These are phyloP conservation scores for Chaitophorus viminalis DNA, from an alignment of 2,888 invertebrate genomes.

Conservation along the genomic window DNA sequence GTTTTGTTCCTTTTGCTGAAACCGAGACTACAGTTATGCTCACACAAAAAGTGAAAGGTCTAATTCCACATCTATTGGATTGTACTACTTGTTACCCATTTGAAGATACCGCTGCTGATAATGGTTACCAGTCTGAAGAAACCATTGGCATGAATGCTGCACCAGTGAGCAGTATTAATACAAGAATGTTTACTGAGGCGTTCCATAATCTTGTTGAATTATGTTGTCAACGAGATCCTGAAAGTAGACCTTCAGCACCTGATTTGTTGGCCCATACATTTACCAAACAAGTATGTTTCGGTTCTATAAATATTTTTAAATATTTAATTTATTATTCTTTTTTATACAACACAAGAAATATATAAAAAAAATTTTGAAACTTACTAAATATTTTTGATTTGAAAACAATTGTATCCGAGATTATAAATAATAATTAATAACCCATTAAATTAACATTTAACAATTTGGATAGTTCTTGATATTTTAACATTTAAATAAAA, in stretches of 20 bases:
- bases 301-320: background rate
- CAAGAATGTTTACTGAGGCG: slow-evolving; percentile 76
- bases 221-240: slow-evolving; percentile 77
- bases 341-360: background rate
- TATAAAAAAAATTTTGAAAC: background rate
- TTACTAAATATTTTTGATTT: background rate
- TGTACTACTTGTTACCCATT: slow-evolving; percentile 64
- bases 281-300: slow-evolving; percentile 76
- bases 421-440: too few species aligned
- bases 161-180: slow-evolving; percentile 64
- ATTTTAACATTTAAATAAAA: too few species aligned
- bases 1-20: slow-evolving; percentile 86
- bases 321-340: background rate
- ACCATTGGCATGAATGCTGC: slow-evolving; percentile 47
- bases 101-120: slow-evolving; percentile 61
- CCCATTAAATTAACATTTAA: too few species aligned
- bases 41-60: slow-evolving; percentile 87
- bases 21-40: slow-evolving; percentile 90
- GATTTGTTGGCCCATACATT: slow-evolving; percentile 79
- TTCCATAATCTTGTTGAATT: slow-evolving; percentile 83
- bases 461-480: too few species aligned
- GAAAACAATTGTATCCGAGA: too few species aligned
- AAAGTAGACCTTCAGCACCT: slow-evolving; percentile 76
- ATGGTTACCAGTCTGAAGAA: slow-evolving; percentile 62
- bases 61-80: slow-evolving; percentile 79